phyloP scores from a whole-genome alignment of 2,797 vertebrate genomes.

The Cyclopterus lumpus region DNA sequence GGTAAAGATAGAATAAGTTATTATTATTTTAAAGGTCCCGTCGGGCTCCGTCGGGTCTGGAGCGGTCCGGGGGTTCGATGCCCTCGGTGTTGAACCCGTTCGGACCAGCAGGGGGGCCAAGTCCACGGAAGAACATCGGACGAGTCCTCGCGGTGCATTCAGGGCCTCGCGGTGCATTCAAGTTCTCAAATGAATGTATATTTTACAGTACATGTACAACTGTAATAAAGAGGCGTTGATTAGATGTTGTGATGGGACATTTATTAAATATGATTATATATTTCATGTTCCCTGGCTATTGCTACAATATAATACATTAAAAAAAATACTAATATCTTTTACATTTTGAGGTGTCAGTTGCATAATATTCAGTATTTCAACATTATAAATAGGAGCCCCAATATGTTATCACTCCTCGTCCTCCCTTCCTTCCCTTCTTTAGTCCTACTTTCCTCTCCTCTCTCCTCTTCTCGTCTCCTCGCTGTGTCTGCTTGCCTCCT shows the following conservation, averaged over 20 bases:
- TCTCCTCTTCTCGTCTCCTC: neutral
- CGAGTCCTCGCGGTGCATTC: constrained; percentile 20
- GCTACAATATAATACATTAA: no score
- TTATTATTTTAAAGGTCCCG: no score
- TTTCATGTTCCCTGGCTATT: no score
- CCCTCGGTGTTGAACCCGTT: constrained; percentile 12
- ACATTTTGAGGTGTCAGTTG: no score
- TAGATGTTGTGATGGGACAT: no score
- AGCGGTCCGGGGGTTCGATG: constrained; percentile 38
- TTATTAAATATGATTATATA: no score
- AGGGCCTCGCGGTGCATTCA: neutral
- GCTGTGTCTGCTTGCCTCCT: neutral
- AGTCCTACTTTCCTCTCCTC: neutral
- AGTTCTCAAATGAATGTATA: no score
- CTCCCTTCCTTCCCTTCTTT: neutral
- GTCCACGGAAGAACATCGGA: constrained; percentile 27
- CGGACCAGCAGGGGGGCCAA: constrained; percentile 55
- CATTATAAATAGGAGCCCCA: no score
- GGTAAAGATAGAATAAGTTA: constrained; percentile 18
- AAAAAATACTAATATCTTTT: no score
- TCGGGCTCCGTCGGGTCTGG: constrained; percentile 64
- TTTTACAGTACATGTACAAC: no score
- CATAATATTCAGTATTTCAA: no score
- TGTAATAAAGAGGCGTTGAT: no score
- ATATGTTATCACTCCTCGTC: neutral